These are phyloP conservation scores for Sandelia bainsii DNA, from an alignment of 2,797 vertebrate species.

Conservation along the genomic window DNA sequence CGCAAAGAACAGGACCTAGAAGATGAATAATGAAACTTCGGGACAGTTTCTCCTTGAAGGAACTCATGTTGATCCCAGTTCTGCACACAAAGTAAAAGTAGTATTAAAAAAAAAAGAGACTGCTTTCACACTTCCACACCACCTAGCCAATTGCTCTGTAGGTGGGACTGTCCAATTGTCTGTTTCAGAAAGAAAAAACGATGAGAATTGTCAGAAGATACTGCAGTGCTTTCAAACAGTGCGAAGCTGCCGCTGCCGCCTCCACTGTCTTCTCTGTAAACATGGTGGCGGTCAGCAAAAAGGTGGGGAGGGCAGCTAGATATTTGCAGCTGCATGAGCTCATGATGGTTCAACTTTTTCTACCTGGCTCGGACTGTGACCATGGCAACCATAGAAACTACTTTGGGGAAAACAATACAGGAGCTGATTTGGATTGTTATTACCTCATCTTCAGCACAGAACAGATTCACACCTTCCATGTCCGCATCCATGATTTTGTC, in stretches of 20 bases:
- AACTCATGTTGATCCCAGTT: neutral
- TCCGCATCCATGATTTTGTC: too few species aligned
- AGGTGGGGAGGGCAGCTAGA: neutral
- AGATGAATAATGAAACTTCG: slow-evolving; percentile 31
- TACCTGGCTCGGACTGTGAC: too few species aligned
- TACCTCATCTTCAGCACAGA: neutral
- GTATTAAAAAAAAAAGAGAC: neutral
- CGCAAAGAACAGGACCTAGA: slow-evolving; percentile 17
- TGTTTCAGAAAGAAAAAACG: neutral
- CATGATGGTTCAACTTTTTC: neutral
- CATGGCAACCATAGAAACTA: neutral
- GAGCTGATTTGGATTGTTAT: neutral
- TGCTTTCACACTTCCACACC: neutral
- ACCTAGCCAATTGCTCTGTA: neutral
- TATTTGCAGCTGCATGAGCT: neutral
- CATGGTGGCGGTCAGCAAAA: neutral
- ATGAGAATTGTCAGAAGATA: too few species aligned
- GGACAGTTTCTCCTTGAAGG: neutral
- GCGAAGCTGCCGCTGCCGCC: neutral
- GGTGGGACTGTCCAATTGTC: neutral
- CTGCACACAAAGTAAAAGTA: neutral
- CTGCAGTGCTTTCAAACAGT: too few species aligned
- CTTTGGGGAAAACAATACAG: neutral
- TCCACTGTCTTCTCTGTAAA: neutral
- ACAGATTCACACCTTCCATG: neutral